These are phyloP conservation scores for Acleris emargana DNA, from an alignment of 2,888 invertebrate species.

Conservation along the genomic window DNA sequence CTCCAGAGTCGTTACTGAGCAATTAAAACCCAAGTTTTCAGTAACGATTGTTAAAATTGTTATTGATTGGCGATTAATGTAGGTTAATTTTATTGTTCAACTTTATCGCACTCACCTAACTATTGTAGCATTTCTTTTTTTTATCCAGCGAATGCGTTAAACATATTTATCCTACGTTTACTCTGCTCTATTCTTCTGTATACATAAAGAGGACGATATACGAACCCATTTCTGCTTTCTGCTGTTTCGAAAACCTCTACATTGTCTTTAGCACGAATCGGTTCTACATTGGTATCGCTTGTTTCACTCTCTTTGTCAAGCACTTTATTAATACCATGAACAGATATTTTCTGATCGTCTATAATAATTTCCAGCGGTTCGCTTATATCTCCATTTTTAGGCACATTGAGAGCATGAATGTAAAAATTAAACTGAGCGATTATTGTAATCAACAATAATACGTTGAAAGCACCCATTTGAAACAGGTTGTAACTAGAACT, in stretches of 20 bases:
- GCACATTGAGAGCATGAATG: conserved; percentile 17
- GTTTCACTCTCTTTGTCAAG: conserved; percentile 8
- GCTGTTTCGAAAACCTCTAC: conserved; percentile 55
- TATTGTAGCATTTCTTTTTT: background rate
- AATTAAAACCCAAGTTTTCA: background rate
- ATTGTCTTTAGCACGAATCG: conserved; percentile 12
- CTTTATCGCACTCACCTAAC: conserved; percentile 22
- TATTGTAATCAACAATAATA: conserved; percentile 1
- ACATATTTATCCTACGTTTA: conserved; percentile 72
- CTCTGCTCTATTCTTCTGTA: conserved; percentile 72
- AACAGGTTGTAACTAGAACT: conserved; percentile 12
- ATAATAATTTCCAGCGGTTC: conserved; percentile 2
- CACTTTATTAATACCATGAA: background rate
- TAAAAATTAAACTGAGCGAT: background rate
- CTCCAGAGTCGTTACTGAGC: background rate
- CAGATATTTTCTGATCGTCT: conserved; percentile 9
- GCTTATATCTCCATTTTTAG: conserved; percentile 7
- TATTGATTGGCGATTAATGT: conserved; percentile 31
- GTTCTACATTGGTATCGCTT: background rate
- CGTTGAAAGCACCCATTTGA: conserved; percentile 15
- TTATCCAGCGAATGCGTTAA: conserved; percentile 73
- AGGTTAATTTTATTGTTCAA: conserved; percentile 5
- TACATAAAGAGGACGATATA: conserved; percentile 68
- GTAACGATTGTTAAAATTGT: conserved; percentile 13
- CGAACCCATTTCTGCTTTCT: conserved; percentile 58